phyloP scores from a whole-genome alignment of 2,797 vertebrate genomes.

The Sebastolobus alascanus region DNA sequence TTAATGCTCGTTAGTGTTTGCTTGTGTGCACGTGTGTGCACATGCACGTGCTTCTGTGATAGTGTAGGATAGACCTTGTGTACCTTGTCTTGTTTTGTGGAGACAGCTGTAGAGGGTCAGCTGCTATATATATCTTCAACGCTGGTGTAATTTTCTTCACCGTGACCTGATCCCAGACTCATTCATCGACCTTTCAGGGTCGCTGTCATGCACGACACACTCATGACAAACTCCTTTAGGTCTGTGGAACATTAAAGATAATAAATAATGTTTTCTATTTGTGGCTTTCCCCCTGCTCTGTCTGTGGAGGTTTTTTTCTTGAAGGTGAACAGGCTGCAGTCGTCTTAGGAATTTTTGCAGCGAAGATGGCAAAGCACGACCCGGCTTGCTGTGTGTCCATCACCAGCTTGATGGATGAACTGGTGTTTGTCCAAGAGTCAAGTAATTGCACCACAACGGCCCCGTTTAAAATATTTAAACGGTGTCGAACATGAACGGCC shows the following conservation, averaged over 20 bases:
- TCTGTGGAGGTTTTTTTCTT: constrained; percentile 18
- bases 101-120: constrained; percentile 71
- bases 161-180: constrained; percentile 59
- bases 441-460: constrained; percentile 82
- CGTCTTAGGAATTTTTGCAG: constrained; percentile 8
- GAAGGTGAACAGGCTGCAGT: constrained; percentile 22
- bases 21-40: constrained; percentile 16
- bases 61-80: constrained; percentile 37
- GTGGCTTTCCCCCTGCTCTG: neutral
- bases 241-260: constrained; percentile 14
- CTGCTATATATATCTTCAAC: constrained; percentile 69
- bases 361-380: constrained; percentile 1
- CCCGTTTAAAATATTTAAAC: constrained; percentile 88
- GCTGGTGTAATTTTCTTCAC: constrained; percentile 61
- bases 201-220: constrained; percentile 47
- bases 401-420: constrained; percentile 73
- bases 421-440: constrained; percentile 82
- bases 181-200: constrained; percentile 63
- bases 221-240: constrained; percentile 46
- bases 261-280: neutral
- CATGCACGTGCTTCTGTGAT: constrained; percentile 6
- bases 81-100: constrained; percentile 44
- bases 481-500: constrained; percentile 73
- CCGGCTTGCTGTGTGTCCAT: constrained; percentile 36
- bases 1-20: constrained; percentile 30